Conservation (phyloP, 2,888 invertebrate genomes). For the Lathronympha strigana region DNA sequence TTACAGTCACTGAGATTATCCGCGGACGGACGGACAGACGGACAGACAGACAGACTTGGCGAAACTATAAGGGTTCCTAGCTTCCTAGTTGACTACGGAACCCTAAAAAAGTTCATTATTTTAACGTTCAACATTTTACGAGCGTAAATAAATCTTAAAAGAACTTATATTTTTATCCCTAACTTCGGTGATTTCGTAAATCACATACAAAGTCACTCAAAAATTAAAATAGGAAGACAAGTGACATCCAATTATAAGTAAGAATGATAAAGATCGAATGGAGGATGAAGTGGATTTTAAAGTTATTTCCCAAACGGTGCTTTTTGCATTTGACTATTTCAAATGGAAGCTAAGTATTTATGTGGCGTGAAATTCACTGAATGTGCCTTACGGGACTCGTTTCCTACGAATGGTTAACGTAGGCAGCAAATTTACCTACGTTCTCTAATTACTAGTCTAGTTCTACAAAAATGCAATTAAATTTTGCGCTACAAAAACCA, state of each 20-base stretch:
- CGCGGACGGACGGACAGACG: too few species aligned
- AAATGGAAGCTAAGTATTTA: constrained; percentile 38
- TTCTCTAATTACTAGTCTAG: constrained; percentile 3
- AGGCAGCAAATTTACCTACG: constrained; percentile 11
- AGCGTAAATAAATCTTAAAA: constrained; percentile 13
- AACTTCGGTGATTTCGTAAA: neutral
- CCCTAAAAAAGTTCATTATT: constrained; percentile 67
- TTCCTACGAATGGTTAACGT: constrained; percentile 19
- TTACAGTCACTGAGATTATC: too few species aligned
- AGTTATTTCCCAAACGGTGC: constrained; percentile 9
- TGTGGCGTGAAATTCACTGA: constrained; percentile 39
- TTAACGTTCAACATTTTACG: constrained; percentile 38
- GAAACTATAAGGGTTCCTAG: too few species aligned
- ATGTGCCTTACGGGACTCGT: constrained; percentile 32
- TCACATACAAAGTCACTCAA: neutral
- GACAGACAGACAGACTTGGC: too few species aligned
- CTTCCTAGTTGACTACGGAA: too few species aligned
- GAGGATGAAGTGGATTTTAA: neutral
- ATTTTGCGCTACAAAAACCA: neutral
- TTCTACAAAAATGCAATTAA: neutral
- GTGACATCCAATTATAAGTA: neutral
- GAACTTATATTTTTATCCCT: constrained; percentile 3
- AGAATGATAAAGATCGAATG: neutral
- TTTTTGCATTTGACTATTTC: constrained; percentile 29
- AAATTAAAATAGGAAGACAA: neutral